Evolutionary conservation across 2,797 vertebrate genomes (phyloP).

Genomic region (Pyrocephalus nanus): DNA sequence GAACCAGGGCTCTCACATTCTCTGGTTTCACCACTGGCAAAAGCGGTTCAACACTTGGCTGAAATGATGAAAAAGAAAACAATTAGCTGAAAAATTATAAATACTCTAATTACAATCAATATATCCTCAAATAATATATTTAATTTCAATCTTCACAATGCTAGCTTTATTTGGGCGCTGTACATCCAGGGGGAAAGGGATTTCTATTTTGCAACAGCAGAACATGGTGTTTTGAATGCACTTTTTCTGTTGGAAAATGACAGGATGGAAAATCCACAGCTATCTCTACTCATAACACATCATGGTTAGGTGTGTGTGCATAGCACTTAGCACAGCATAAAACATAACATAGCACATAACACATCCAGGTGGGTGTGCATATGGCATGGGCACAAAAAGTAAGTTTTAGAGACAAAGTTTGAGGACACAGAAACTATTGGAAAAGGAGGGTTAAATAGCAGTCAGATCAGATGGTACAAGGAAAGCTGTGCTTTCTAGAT

Average conservation of each 20-base stretch:
- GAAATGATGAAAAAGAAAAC: background rate
- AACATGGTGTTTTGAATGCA: slow-evolving; percentile 54
- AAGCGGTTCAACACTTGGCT: background rate
- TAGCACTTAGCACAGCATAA: slow-evolving; percentile 71
- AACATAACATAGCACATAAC: slow-evolving; percentile 72
- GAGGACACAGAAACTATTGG: slow-evolving; percentile 61
- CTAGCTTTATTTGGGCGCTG: background rate
- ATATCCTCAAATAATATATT: background rate
- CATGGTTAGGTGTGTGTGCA: slow-evolving; percentile 70
- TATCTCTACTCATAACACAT: slow-evolving; percentile 70
- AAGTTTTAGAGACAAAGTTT: slow-evolving; percentile 68
- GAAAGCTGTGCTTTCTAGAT: background rate
- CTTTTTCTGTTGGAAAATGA: slow-evolving; percentile 64
- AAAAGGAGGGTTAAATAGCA: slow-evolving; percentile 38
- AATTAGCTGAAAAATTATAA: background rate
- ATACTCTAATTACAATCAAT: background rate
- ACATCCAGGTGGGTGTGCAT: slow-evolving; percentile 73
- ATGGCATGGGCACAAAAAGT: slow-evolving; percentile 69
- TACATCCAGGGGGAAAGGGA: background rate
- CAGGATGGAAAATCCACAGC: slow-evolving; percentile 72
- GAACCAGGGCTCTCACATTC: background rate
- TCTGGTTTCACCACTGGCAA: background rate
- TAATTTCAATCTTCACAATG: background rate
- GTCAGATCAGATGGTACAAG: background rate
- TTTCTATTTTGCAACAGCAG: slow-evolving; percentile 43